A percentile compares a stretch with the other conserved stretches of the same genome.
Evolutionary conservation across 2,797 vertebrate genomes (phyloP).

Genomic region (Gallinago stenura): DNA sequence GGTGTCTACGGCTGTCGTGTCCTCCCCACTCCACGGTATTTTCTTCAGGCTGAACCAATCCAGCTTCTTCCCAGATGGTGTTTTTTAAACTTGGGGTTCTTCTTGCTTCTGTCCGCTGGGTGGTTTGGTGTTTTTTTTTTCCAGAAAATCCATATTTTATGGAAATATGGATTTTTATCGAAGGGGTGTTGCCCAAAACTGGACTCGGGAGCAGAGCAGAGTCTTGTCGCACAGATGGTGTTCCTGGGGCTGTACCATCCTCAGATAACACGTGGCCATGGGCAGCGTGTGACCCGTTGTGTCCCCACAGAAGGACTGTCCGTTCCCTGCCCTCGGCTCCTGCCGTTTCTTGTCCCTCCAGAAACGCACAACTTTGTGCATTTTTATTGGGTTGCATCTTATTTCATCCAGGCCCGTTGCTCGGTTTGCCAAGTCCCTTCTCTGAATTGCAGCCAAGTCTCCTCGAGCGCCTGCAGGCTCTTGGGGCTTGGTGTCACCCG

Average conservation of each 20-base stretch:
- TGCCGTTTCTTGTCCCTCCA: not conserved
- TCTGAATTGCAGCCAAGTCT: conserved; percentile 26
- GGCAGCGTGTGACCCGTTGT: not conserved
- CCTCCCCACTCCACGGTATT: not conserved
- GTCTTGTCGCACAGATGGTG: not conserved
- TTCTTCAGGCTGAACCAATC: not conserved
- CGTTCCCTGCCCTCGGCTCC: not conserved
- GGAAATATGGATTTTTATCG: not conserved
- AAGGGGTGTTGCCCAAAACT: not conserved
- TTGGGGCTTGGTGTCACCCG: not conserved
- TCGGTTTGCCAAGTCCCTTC: not conserved
- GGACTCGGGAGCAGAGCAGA: not conserved
- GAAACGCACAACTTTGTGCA: not conserved
- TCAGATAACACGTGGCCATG: not conserved
- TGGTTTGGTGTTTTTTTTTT: not conserved
- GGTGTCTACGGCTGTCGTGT: not conserved
- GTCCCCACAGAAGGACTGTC: conserved; percentile 25
- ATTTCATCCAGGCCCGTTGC: not conserved
- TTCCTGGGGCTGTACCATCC: not conserved
- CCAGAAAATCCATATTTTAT: not conserved
- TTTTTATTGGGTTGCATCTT: conserved; percentile 12
- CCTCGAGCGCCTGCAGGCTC: not conserved
- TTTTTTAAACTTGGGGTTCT: not conserved
- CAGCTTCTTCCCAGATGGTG: not conserved
- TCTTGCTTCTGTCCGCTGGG: fast-evolving